Base-by-base conservation (phyloP, 1,140 invertebrate species). In the Pseudomyrmex cubaensis region DNA sequence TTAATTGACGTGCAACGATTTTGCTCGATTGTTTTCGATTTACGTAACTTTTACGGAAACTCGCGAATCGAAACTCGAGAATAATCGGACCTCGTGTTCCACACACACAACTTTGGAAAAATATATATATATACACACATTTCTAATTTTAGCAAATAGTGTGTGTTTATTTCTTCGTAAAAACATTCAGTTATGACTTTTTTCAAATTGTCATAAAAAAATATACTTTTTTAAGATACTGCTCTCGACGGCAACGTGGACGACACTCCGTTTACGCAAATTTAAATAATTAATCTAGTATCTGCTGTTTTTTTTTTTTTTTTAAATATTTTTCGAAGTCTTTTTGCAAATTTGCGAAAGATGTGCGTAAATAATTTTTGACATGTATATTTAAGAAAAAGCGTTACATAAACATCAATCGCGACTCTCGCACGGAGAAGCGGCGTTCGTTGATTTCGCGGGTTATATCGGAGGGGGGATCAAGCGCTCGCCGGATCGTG, bases 101-200 rank as follows among this genome's bases (percentile, higher is more conserved):
- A 35, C 35, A 35, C 5, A 35, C 5, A 35, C 35, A 35, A 59
- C 17, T 46, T n/a, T 44, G 46, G 12, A 8, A 22, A 35, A 35
- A 20, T 20, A 20, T 20, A 20, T 20, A 7, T 35, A 1, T 62
- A 63, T 10, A 10, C 7, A 15, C 17, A 22, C 22, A 52, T 52
- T 15, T 75, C 59, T 75, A 52, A 75, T 63, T 75, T 75, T 50
- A 63, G 20, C 22, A 63, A 64, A 62, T 70, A 3, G 35, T 35
- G 35, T 35, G 35, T 35, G 5, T 62, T 13, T n/a, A 12, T 22
- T n/a, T 62, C 25, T 10, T 12, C 35, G 4, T 62, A 74, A n/a
- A 15, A n/a, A 74, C 3, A 3, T n/a, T 9, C 44, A 22, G n/a
- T 61, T 3, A 25, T 25, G 3, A 25, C 22, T 25, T 25, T 5